Base-by-base conservation (phyloP, 2,888 invertebrate species). In the Lottia scabra region DNA sequence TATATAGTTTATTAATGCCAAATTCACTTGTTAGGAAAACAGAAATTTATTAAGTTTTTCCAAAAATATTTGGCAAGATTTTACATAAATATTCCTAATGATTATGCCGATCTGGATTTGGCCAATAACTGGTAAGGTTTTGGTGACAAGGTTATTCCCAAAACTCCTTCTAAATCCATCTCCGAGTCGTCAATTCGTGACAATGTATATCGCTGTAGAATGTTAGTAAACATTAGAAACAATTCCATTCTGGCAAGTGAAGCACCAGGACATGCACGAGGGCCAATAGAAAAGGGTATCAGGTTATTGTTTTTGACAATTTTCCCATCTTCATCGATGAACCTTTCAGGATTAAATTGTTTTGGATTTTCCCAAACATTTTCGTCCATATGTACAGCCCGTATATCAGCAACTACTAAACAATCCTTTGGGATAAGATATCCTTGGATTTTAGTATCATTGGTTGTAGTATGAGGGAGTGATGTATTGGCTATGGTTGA, bases 261-360 rank as follows among this genome's bases (percentile, higher is more conserved):
- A 70, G 83, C 83, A 2, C 84, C 84, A 12, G 78, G 63, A 62
- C 84, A 84, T 23, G 70, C 64, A 27, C 84, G 71, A 27, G 72
- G 71, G 10, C 84, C 84, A 63, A 74, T 38, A 10, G 80, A 77
- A 67, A 74, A 82, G 13, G 75, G 71, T 13, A 76, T 63, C 70
- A 80, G 75, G 15, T 30, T 68, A 16, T 78, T 75, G 6, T 23
- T 48, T 44, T 68, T 44, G 44, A 45, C 5, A 12, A 69, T 16
- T 27, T 69, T 30, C n/a, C 68, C 63, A 13, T 19, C 19, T 4
- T 23, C 64, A 48, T 45, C 46, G 15, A 70, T 27, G 43, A 46
- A 70, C 19, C 70, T 64, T 48, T 70, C 70, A 8, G 70, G 65
- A 15, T 46, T 45, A 65, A 70, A 70, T 26, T 48, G 63, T 16